Base-by-base conservation (phyloP, 2,113 vertebrate species). In the Oncorhynchus nerka region DNA sequence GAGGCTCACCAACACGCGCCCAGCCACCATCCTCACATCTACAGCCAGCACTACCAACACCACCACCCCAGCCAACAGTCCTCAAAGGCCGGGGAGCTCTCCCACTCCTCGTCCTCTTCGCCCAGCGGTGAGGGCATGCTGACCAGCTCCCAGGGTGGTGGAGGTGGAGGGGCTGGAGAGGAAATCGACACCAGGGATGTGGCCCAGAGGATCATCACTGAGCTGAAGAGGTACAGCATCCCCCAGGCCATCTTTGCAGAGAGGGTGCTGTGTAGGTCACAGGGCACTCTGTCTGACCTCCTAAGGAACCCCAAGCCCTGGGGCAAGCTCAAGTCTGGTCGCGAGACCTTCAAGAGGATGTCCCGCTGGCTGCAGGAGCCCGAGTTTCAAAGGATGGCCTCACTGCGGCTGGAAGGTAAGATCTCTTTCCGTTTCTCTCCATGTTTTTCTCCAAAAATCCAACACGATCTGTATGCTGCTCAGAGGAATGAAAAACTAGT, bases 311-410 rank as follows among this genome's bases (percentile, higher is more conserved):
- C 95, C 77, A 95, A 95, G 82, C 95, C 95, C 69, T 95, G 94
- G 94, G 93, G 93, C 86, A 95, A 95, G 85, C 94, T 95, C 81
- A 95, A 95, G 90, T 95, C 95, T 1, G 95, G 95, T 77, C 92
- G 94, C 12, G 94, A 95, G 91, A 95, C 95, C 86, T 95, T 95
- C 83, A 95, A 95, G 89, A 93, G 95, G 84, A 95, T 95, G 95
- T 95, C 93, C 88, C 87, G 92, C 57, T 95, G 95, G 95, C 93
- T 95, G 9, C 95, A 95, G 85, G 95, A 95, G 62, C 95, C 95
- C 0, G 95, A 95, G 82, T 95, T 95, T 81, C 95, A 95, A 87
- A 93, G 95, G 64, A 95, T 95, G 95, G 94, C 95, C 73, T 94
- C 93, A 2, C 92, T 95, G 81, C 89, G 95, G 83, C 92, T 95